Evolutionary conservation across 2,113 vertebrate genomes (phyloP).

Genomic region (Eleginops maclovinus): DNA sequence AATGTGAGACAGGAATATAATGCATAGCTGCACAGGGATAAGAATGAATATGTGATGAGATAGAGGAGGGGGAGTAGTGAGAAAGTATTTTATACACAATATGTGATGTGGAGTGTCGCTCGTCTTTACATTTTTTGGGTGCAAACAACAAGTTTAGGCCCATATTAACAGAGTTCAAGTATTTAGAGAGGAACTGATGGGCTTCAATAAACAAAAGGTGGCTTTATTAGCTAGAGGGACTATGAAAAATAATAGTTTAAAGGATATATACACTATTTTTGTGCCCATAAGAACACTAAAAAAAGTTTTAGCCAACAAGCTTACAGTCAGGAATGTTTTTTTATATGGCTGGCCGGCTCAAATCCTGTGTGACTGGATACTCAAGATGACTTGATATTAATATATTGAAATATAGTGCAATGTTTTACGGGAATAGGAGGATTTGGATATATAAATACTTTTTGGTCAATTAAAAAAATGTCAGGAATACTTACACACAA

Average conservation of each 20-base stretch:
- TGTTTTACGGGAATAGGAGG: neutral
- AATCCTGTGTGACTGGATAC: neutral
- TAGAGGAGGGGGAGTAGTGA: neutral
- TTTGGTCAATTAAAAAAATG: too few species aligned
- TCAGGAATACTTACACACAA: too few species aligned
- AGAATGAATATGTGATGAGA: slow-evolving; percentile 2
- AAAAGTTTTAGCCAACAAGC: neutral
- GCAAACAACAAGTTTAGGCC: neutral
- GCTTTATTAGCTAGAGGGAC: neutral
- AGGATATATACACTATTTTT: neutral
- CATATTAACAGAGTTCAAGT: neutral
- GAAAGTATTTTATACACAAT: neutral
- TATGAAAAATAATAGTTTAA: neutral
- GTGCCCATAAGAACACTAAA: neutral
- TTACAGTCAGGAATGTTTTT: neutral
- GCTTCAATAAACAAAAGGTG: neutral
- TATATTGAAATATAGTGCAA: neutral
- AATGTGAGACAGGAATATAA: slow-evolving; percentile 23
- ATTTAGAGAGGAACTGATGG: neutral
- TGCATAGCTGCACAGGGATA: slow-evolving; percentile 35
- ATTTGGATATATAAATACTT: too few species aligned
- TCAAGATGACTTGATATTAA: neutral
- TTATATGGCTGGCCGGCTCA: neutral
- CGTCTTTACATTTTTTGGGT: neutral
- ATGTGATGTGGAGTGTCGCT: neutral